Percentiles rank a stretch among this genome's conserved stretches.
Evolutionary conservation across 2,113 vertebrate species (phyloP).

Genomic region (Eidolon helvum): DNA sequence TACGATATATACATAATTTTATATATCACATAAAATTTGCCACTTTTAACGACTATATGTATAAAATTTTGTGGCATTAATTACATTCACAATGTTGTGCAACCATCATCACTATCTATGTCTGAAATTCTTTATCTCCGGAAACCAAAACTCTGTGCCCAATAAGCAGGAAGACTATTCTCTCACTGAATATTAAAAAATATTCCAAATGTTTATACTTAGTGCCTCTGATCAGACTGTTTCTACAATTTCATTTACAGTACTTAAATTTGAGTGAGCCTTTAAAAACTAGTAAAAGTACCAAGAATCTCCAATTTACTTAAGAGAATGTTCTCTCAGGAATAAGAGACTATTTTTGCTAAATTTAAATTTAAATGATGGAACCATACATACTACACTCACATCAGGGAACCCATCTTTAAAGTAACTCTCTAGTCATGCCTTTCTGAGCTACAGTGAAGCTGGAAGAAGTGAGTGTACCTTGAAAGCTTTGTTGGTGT

Average conservation of each 20-base stretch:
- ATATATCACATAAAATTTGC: background rate
- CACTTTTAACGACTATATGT: background rate
- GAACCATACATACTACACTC: background rate
- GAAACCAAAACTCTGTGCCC: background rate
- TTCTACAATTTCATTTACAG: background rate
- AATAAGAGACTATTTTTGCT: background rate
- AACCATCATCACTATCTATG: background rate
- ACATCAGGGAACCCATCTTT: background rate
- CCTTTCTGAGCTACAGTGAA: background rate
- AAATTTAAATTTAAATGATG: background rate
- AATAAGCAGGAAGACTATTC: background rate
- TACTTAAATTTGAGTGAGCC: background rate
- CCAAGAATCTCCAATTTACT: background rate
- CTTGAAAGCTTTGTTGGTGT: constrained; percentile 99
- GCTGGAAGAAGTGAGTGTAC: constrained; percentile 74
- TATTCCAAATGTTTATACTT: constrained; percentile 6
- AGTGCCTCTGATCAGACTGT: background rate
- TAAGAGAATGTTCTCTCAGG: background rate
- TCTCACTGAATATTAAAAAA: background rate
- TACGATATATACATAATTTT: background rate
- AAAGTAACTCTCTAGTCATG: background rate
- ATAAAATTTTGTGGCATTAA: background rate
- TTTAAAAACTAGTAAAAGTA: background rate
- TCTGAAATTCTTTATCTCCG: background rate
- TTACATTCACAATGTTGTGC: background rate